phyloP scores from a whole-genome alignment of 2,797 vertebrate genomes.

The Morelia viridis region DNA sequence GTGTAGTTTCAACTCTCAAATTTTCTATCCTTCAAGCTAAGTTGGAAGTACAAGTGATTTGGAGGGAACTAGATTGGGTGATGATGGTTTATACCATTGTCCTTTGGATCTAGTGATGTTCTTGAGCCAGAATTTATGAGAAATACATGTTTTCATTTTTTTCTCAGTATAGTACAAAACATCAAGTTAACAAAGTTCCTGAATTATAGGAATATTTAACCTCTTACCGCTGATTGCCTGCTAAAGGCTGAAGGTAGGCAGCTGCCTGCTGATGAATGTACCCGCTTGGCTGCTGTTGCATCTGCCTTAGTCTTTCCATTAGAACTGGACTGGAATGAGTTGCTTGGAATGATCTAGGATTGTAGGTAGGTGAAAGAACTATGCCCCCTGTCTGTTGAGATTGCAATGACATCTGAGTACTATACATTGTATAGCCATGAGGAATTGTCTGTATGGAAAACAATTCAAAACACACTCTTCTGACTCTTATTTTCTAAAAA shows the following conservation, averaged over 20 bases:
- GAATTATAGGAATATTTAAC: accelerated
- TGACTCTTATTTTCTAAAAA: not conserved
- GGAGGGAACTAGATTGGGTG: not conserved
- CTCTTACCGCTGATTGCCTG: slow-evolving; percentile 70
- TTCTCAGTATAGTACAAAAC: not conserved
- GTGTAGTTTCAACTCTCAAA: not conserved
- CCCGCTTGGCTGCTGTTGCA: slow-evolving; percentile 68
- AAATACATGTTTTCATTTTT: not conserved
- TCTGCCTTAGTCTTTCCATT: slow-evolving; percentile 71
- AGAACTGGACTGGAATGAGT: slow-evolving; percentile 60
- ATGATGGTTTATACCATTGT: not conserved
- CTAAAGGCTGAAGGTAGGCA: slow-evolving; percentile 61
- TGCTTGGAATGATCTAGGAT: slow-evolving; percentile 48
- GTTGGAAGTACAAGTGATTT: not conserved
- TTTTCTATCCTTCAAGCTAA: not conserved
- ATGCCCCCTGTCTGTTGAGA: slow-evolving; percentile 59
- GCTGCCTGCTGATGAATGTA: slow-evolving; percentile 70
- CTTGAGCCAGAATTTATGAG: not conserved
- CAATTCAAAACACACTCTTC: not conserved
- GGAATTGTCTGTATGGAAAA: slow-evolving; percentile 63
- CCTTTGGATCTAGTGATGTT: not conserved
- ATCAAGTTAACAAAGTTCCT: not conserved
- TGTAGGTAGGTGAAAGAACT: slow-evolving; percentile 71
- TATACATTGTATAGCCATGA: slow-evolving; percentile 74
- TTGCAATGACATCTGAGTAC: slow-evolving; percentile 69